Conservation (phyloP, 2,888 invertebrate genomes). For the Tetragonula carbonaria region DNA sequence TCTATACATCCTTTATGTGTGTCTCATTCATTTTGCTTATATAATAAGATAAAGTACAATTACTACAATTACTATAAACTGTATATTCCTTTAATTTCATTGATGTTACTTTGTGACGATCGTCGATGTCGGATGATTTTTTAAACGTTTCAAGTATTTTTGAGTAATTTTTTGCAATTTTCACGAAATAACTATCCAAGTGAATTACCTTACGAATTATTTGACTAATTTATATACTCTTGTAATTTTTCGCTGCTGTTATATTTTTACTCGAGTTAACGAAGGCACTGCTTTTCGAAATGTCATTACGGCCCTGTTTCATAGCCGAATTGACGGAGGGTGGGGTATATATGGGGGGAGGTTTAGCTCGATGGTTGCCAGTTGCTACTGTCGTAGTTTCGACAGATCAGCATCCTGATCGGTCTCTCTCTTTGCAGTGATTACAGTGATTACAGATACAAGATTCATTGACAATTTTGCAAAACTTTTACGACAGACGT, state of each 20-base stretch:
- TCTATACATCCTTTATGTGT: too few species aligned
- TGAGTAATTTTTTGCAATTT: background rate
- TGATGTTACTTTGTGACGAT: background rate
- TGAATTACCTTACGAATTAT: background rate
- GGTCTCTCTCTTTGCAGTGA: conserved; percentile 22
- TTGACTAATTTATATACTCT: background rate
- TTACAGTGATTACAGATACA: background rate
- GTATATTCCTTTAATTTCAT: background rate
- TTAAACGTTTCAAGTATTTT: background rate
- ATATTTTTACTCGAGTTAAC: conserved; percentile 1
- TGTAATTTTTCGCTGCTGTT: background rate
- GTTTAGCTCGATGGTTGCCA: conserved; percentile 71
- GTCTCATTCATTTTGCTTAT: background rate
- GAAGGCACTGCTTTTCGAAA: background rate
- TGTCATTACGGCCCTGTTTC: conserved; percentile 64
- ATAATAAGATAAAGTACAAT: too few species aligned
- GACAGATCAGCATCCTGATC: conserved; percentile 51
- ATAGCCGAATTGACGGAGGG: conserved; percentile 53
- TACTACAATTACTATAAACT: too few species aligned
- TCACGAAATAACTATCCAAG: background rate
- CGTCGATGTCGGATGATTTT: background rate
- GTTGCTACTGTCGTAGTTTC: conserved; percentile 67
- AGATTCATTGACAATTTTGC: background rate
- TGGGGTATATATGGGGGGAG: conserved; percentile 54
- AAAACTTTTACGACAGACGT: conserved; percentile 1